Evolutionary conservation across 2,113 vertebrate species (phyloP).

Genomic region (Lichenostomus cassidix): DNA sequence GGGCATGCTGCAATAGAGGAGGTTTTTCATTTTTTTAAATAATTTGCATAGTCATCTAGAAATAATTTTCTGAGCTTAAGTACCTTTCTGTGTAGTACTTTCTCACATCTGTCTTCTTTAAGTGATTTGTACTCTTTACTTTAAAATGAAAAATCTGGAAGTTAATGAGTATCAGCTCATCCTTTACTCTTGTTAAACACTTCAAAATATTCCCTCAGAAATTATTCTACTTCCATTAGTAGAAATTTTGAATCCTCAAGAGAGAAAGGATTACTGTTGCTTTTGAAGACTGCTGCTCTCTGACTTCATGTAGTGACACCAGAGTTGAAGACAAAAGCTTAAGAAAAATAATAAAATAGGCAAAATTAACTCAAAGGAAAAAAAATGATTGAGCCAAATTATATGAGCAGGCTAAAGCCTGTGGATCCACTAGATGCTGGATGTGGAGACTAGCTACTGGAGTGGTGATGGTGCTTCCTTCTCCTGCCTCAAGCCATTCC

Average conservation of each 20-base stretch:
- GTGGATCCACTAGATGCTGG: background rate
- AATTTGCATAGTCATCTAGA: conserved; percentile 16
- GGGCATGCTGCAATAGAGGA: background rate
- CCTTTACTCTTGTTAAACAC: conserved; percentile 20
- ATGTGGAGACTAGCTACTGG: background rate
- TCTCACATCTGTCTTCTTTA: background rate
- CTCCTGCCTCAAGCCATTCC: accelerated
- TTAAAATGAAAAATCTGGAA: conserved; percentile 24
- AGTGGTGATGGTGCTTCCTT: background rate
- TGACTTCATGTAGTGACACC: background rate
- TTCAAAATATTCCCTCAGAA: conserved; percentile 63
- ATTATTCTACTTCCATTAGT: conserved; percentile 27
- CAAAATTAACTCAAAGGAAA: background rate
- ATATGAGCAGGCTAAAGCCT: background rate
- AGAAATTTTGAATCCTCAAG: conserved; percentile 15
- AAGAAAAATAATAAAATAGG: background rate
- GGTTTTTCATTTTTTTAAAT: background rate
- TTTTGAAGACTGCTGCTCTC: conserved; percentile 3
- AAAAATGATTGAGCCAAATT: background rate
- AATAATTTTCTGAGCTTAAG: conserved; percentile 12
- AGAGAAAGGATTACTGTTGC: background rate
- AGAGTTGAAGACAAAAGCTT: conserved; percentile 5
- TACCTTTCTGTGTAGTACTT: background rate
- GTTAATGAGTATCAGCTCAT: conserved; percentile 30
- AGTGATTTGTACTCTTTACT: conserved; percentile 37